Conservation (phyloP, 1,140 invertebrate genomes). For the Pseudomyrmex dendroicus region DNA sequence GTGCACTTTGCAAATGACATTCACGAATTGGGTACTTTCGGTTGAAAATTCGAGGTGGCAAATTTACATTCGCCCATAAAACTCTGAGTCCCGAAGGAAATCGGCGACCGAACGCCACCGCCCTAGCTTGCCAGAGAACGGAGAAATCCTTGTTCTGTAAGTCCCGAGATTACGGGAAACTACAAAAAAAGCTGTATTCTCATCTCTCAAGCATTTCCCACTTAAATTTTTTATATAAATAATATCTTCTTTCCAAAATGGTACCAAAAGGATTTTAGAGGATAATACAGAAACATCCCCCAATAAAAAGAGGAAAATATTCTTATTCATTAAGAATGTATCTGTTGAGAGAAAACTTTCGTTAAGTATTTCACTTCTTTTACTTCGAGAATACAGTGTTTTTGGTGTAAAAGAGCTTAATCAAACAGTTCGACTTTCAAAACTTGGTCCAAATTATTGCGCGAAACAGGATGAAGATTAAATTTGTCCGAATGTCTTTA, state of each 20-base stretch:
- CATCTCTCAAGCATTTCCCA: no score
- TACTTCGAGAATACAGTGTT: not conserved
- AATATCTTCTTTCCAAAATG: no score
- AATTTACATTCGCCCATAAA: constrained; percentile 46
- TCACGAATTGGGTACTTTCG: constrained; percentile 3
- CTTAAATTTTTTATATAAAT: no score
- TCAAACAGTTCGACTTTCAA: not conserved
- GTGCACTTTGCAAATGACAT: constrained; percentile 40
- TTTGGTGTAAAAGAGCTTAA: no score
- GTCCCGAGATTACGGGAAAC: constrained; percentile 29
- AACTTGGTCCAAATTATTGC: not conserved
- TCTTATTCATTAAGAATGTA: no score
- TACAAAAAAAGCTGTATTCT: not conserved
- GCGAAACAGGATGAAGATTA: not conserved
- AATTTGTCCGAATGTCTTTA: not conserved
- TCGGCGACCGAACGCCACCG: constrained; percentile 32
- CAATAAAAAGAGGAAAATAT: no score
- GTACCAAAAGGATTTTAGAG: no score
- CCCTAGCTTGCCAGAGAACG: not conserved
- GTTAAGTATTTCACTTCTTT: no score
- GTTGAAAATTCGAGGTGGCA: constrained; percentile 12
- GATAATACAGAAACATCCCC: no score
- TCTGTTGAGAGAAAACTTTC: no score
- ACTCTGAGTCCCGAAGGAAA: constrained; percentile 48
- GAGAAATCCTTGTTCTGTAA: not conserved